Evolutionary conservation across 2,888 invertebrate genomes (phyloP).

Genomic region (Erebia epiphron): DNA sequence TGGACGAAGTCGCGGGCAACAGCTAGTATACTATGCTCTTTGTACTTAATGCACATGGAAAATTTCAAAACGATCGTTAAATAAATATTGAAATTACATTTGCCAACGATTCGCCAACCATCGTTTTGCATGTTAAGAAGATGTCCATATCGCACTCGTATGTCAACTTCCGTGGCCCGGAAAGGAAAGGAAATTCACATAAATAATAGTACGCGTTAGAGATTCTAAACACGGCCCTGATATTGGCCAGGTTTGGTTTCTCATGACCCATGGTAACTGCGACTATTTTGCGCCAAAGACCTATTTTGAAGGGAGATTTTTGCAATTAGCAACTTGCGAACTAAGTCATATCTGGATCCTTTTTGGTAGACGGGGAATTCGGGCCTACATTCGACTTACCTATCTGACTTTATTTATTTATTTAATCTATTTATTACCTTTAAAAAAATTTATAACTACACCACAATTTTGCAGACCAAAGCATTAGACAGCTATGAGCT

Average conservation of each 20-base stretch:
- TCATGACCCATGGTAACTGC: conserved; percentile 45
- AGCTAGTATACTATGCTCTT: no score
- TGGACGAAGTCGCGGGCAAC: no score
- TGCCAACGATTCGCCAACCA: conserved; percentile 57
- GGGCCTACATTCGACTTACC: no score
- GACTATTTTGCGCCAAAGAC: conserved; percentile 35
- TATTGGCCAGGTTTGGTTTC: conserved; percentile 56
- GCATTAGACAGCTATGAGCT: conserved; percentile 18
- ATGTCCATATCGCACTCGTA: conserved; percentile 54
- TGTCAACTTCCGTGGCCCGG: conserved; percentile 71
- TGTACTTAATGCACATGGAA: conserved; percentile 12
- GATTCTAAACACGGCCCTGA: conserved; percentile 63
- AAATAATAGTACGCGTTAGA: conserved; percentile 50
- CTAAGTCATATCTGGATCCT: no score
- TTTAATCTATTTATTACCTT: no score
- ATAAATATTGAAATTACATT: conserved; percentile 43
- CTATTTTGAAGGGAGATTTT: no score
- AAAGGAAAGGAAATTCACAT: conserved; percentile 77
- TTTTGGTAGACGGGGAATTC: no score
- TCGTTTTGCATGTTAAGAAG: conserved; percentile 63
- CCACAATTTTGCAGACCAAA: no score
- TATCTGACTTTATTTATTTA: no score
- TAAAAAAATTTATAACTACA: no score
- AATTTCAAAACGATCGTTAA: conserved; percentile 33
- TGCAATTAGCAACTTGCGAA: no score